Conservation (phyloP, 2,888 invertebrate species). For the Scaptodrosophila latifasciaeformis region DNA sequence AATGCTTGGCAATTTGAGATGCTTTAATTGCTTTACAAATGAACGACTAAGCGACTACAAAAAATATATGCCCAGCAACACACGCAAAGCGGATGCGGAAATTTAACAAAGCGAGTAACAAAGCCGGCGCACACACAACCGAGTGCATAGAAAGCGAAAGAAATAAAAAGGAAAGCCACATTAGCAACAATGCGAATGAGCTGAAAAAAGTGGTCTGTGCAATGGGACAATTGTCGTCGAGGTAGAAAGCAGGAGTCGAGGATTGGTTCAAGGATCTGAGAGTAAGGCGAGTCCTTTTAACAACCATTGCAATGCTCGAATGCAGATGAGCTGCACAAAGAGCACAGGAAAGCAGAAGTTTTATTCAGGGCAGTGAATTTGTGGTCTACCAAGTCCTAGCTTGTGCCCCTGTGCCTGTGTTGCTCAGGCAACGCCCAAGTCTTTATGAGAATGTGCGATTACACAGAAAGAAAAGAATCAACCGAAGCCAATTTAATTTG, state of each 20-base stretch:
- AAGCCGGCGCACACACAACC: not conserved
- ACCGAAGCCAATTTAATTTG: too few relatives aligned
- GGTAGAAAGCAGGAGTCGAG: constrained; percentile 22
- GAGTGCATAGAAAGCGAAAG: not conserved
- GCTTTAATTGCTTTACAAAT: constrained; percentile 62
- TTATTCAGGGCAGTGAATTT: constrained; percentile 61
- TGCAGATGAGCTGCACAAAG: constrained; percentile 52
- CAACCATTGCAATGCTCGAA: constrained; percentile 9
- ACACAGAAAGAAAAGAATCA: too few relatives aligned
- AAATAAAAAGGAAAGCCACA: not conserved
- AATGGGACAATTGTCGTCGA: too few relatives aligned
- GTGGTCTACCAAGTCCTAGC: constrained; percentile 50
- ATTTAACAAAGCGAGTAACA: constrained; percentile 32
- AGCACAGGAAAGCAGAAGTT: constrained; percentile 43
- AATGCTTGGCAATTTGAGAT: constrained; percentile 51
- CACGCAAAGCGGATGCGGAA: constrained; percentile 50
- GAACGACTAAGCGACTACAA: constrained; percentile 48
- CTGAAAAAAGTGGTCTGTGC: constrained; percentile 37
- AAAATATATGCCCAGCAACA: constrained; percentile 1
- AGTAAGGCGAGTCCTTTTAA: constrained; percentile 8
- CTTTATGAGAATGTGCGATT: too few relatives aligned
- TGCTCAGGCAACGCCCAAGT: not conserved
- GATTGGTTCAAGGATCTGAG: too few relatives aligned
- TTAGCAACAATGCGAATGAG: constrained; percentile 36
- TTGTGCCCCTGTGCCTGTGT: not conserved